A percentile compares a stretch with the other conserved stretches of the same genome.
These are phyloP conservation scores for Pissodes strobi DNA, from an alignment of 1,140 invertebrate genomes.

Conservation along the genomic window DNA sequence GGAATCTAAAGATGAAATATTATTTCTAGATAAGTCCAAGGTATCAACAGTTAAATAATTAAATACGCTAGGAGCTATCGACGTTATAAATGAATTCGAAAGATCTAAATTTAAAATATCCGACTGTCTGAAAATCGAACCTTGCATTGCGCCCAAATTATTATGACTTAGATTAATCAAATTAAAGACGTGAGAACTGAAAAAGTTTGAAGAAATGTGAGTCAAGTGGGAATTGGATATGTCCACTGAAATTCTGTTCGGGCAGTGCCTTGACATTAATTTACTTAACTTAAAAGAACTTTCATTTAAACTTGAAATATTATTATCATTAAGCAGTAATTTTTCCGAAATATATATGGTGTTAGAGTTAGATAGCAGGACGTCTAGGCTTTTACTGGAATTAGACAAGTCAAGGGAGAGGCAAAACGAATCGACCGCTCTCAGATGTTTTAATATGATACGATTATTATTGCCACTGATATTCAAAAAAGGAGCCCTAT, in stretches of 20 bases:
- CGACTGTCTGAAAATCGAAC: slow-evolving; percentile 1
- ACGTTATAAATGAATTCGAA: background rate
- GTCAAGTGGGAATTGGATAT: background rate
- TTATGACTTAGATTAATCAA: slow-evolving; percentile 12
- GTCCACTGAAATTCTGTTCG: too few species aligned
- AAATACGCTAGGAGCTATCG: slow-evolving; percentile 1
- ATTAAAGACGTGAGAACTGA: background rate
- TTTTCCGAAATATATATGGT: too few species aligned
- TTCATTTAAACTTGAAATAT: too few species aligned
- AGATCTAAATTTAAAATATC: background rate
- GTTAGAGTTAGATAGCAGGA: too few species aligned
- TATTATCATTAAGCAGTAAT: too few species aligned
- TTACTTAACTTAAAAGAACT: too few species aligned
- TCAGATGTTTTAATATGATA: too few species aligned
- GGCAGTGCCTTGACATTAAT: too few species aligned
- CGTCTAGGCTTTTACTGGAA: background rate
- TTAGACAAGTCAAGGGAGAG: slow-evolving; percentile 5
- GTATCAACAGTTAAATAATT: background rate
- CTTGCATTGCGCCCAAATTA: slow-evolving; percentile 1
- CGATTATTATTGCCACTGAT: slow-evolving; percentile 3
- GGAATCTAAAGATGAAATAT: background rate
- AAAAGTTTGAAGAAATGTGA: slow-evolving; percentile 1
- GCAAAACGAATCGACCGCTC: slow-evolving; percentile 3
- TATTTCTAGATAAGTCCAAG: slow-evolving; percentile 16
- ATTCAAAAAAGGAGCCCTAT: background rate